phyloP scores from a whole-genome alignment of 2,888 invertebrate species.

The Opisthograptis luteolata region DNA sequence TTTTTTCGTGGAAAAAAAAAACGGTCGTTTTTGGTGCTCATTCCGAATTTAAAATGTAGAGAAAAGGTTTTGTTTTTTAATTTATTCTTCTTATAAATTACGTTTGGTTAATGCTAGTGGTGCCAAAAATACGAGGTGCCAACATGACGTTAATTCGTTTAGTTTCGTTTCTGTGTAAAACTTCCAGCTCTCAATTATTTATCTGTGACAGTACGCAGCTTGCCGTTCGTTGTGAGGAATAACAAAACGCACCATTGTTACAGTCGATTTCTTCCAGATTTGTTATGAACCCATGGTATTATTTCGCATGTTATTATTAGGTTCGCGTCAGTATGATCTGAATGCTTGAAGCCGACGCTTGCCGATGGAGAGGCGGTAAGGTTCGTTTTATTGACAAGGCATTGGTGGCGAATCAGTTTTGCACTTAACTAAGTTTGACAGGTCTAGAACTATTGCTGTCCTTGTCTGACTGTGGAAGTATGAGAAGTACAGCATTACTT shows the following conservation, averaged over 20 bases:
- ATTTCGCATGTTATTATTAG: conserved; percentile 27
- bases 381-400: neutral
- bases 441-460: too few relatives aligned
- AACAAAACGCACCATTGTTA: conserved; percentile 18
- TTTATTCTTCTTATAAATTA: conserved; percentile 40
- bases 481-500: too few relatives aligned
- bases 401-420: neutral
- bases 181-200: conserved; percentile 26
- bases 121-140: conserved; percentile 78
- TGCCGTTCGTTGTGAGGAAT: conserved; percentile 4
- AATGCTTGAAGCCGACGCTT: conserved; percentile 2
- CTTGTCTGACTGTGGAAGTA: too few relatives aligned
- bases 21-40: conserved; percentile 60
- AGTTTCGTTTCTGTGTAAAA: conserved; percentile 18
- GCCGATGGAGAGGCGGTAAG: neutral
- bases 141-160: conserved; percentile 50
- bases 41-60: conserved; percentile 47
- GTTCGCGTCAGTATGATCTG: conserved; percentile 16
- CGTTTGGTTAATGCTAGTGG: conserved; percentile 64
- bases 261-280: conserved; percentile 7
- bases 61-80: conserved; percentile 38
- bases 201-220: conserved; percentile 2
- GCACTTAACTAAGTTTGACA: too few relatives aligned
- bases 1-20: conserved; percentile 43
- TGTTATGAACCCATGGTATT: conserved; percentile 18